These are phyloP conservation scores for Karalla daura DNA, from an alignment of 2,797 vertebrate species.

Conservation along the genomic window DNA sequence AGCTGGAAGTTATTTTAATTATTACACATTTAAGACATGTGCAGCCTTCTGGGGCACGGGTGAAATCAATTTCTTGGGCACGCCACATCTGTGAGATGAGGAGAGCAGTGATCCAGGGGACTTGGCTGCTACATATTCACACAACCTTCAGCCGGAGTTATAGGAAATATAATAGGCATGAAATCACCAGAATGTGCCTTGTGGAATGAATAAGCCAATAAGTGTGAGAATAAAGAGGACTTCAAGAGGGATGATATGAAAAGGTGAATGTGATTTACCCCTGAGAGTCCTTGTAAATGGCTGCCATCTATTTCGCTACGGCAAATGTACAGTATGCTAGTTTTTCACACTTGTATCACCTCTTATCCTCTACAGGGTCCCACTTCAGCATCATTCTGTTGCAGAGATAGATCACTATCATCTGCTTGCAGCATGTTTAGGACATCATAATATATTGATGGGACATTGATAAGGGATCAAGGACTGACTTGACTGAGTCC, in stretches of 20 bases:
- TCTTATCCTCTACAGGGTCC: background rate
- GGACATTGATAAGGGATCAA: slow-evolving; percentile 6
- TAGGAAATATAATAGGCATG: slow-evolving; percentile 43
- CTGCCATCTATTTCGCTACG: slow-evolving; percentile 13
- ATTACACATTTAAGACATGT: slow-evolving; percentile 69
- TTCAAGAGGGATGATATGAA: slow-evolving; percentile 22
- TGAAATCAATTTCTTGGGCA: slow-evolving; percentile 79
- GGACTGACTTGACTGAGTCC: slow-evolving; percentile 2
- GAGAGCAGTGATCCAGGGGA: slow-evolving; percentile 37
- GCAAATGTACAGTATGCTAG: background rate
- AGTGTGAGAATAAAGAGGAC: slow-evolving; percentile 10
- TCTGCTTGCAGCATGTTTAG: background rate
- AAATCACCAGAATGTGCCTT: slow-evolving; percentile 45
- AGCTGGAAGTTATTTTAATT: slow-evolving; percentile 83
- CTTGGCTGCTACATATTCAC: slow-evolving; percentile 56
- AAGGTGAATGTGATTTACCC: slow-evolving; percentile 9
- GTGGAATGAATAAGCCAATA: slow-evolving; percentile 26
- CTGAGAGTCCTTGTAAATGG: slow-evolving; percentile 7
- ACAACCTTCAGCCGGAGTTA: slow-evolving; percentile 45
- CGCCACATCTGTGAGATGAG: slow-evolving; percentile 38
- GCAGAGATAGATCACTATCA: background rate
- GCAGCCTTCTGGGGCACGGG: slow-evolving; percentile 57
- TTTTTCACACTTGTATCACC: slow-evolving; percentile 11
- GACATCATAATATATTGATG: background rate
- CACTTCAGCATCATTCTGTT: background rate